These are phyloP conservation scores for Boloria selene DNA, from an alignment of 2,888 invertebrate genomes.

Conservation along the genomic window DNA sequence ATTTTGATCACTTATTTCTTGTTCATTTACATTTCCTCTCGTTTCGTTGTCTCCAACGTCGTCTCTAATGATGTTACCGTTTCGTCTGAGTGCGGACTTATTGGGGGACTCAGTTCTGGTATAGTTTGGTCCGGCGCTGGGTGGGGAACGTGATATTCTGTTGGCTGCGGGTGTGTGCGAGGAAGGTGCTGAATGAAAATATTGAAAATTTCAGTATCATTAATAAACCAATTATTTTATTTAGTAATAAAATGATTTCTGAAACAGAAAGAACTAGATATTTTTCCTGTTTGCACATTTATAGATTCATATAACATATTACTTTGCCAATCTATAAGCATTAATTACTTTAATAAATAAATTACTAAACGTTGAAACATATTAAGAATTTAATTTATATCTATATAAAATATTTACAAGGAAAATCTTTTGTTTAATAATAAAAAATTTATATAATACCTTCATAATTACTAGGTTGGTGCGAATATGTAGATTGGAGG, in stretches of 20 bases:
- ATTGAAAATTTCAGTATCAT: too few relatives aligned
- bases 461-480: slow-evolving; percentile 67
- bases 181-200: slow-evolving; percentile 65
- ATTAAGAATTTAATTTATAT: too few relatives aligned
- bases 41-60: slow-evolving; percentile 49
- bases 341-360: too few relatives aligned
- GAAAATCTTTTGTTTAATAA: neutral
- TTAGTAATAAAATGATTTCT: too few relatives aligned
- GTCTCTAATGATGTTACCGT: slow-evolving; percentile 51
- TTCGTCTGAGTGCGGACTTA: slow-evolving; percentile 58
- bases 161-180: slow-evolving; percentile 66
- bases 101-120: slow-evolving; percentile 72
- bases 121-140: slow-evolving; percentile 69
- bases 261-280: neutral
- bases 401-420: too few relatives aligned
- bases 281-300: neutral
- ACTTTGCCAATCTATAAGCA: neutral
- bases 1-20: slow-evolving; percentile 41
- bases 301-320: neutral
- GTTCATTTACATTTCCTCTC: slow-evolving; percentile 52
- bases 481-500: slow-evolving; percentile 60
- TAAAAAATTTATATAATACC: slow-evolving; percentile 49
- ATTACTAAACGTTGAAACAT: too few relatives aligned
- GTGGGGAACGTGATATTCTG: slow-evolving; percentile 61
- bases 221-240: too few relatives aligned